phyloP scores from a whole-genome alignment of 2,113 vertebrate genomes.

The Plestiodon gilberti region DNA sequence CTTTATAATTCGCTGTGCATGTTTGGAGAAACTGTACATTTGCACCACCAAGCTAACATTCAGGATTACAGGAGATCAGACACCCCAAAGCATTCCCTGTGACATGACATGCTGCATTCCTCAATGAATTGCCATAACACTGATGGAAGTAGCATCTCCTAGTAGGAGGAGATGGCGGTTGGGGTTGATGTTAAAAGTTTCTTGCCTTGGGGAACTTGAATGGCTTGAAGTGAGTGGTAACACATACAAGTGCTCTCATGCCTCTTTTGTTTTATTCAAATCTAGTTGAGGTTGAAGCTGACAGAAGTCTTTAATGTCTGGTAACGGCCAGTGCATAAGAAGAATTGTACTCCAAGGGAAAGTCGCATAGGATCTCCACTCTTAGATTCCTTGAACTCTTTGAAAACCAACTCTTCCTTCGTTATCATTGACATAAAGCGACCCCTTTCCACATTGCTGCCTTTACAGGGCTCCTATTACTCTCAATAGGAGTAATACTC shows the following conservation, averaged over 20 bases:
- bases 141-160: background rate
- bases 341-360: background rate
- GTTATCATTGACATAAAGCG: background rate
- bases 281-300: background rate
- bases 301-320: background rate
- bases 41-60: background rate
- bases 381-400: background rate
- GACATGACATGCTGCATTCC: background rate
- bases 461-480: background rate
- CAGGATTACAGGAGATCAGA: background rate
- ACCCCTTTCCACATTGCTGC: background rate
- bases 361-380: background rate
- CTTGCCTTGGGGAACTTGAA: background rate
- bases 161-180: background rate
- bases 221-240: background rate
- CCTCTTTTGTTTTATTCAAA: constrained; percentile 5
- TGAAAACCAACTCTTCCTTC: background rate
- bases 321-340: background rate
- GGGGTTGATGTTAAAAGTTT: background rate
- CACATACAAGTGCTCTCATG: background rate
- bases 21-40: background rate
- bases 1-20: background rate
- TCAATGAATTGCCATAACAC: background rate
- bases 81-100: background rate
- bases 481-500: background rate